These are phyloP conservation scores for Plotosus lineatus DNA, from an alignment of 2,113 vertebrate genomes.

Conservation along the genomic window DNA sequence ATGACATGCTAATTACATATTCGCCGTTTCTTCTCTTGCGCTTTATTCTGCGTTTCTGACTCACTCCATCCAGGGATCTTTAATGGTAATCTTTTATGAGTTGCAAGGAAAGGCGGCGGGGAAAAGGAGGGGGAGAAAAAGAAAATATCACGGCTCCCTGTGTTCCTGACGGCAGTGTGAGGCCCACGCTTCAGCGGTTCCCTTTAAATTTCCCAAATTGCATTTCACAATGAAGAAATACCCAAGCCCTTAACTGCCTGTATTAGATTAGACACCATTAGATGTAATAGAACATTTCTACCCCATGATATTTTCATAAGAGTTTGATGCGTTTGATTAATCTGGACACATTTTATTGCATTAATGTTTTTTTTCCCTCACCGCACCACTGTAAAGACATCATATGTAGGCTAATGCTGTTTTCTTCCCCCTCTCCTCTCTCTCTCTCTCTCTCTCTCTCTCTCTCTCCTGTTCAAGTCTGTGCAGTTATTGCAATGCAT, in stretches of 20 bases:
- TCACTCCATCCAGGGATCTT: slow-evolving; percentile 93
- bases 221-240: slow-evolving; percentile 96
- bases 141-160: slow-evolving; percentile 86
- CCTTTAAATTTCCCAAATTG: slow-evolving; percentile 99
- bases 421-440: slow-evolving; percentile 66
- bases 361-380: slow-evolving; percentile 91
- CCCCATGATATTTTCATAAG: slow-evolving; percentile 96
- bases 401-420: slow-evolving; percentile 93
- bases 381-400: slow-evolving; percentile 97
- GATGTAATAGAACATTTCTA: slow-evolving; percentile 98
- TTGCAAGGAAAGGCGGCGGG: slow-evolving; percentile 67
- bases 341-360: slow-evolving; percentile 99
- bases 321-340: slow-evolving; percentile 99
- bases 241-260: slow-evolving; percentile 99
- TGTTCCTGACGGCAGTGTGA: slow-evolving; percentile 93
- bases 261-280: slow-evolving; percentile 99
- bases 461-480: slow-evolving; percentile 82
- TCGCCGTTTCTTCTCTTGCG: slow-evolving; percentile 77
- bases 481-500: slow-evolving; percentile 99
- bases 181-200: slow-evolving; percentile 93
- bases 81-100: slow-evolving; percentile 99
- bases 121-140: slow-evolving; percentile 50
- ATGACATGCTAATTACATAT: slow-evolving; percentile 99
- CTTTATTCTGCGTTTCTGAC: slow-evolving; percentile 69
- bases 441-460: slow-evolving; percentile 69